Conservation (phyloP, 2,888 invertebrate genomes). For the Ectobius pallidus region DNA sequence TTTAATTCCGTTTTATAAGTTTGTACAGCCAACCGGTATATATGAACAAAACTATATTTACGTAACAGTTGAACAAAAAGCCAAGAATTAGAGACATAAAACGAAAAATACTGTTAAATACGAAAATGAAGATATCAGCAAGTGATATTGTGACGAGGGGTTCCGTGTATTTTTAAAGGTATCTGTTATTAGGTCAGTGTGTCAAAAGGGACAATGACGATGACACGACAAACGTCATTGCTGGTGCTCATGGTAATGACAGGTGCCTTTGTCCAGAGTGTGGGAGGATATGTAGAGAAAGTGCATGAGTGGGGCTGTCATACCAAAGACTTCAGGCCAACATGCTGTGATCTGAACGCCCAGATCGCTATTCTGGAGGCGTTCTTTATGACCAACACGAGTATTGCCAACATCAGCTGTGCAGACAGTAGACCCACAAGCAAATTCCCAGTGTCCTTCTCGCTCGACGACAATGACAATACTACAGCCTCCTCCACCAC, state of each 20-base stretch:
- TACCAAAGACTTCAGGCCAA: conserved; percentile 64
- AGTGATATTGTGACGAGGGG: too few relatives aligned
- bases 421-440: neutral
- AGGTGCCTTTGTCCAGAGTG: neutral
- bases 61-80: too few relatives aligned
- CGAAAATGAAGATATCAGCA: too few relatives aligned
- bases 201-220: neutral
- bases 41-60: too few relatives aligned
- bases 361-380: conserved; percentile 68
- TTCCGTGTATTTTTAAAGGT: too few relatives aligned
- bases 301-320: conserved; percentile 68
- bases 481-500: neutral
- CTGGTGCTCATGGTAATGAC: neutral
- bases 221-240: neutral
- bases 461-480: neutral
- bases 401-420: neutral
- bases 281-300: conserved; percentile 60
- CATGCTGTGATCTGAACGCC: conserved; percentile 67
- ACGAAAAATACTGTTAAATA: too few relatives aligned
- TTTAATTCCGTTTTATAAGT: too few relatives aligned
- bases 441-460: neutral
- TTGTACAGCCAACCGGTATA: too few relatives aligned
- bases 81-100: too few relatives aligned
- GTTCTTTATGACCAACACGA: conserved; percentile 57
- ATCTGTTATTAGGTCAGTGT: too few relatives aligned